Evolutionary conservation across 1,140 invertebrate genomes (phyloP), one percentile per base, ranked within the genome.

Genomic region (Rhagoletis pomonella): DNA sequence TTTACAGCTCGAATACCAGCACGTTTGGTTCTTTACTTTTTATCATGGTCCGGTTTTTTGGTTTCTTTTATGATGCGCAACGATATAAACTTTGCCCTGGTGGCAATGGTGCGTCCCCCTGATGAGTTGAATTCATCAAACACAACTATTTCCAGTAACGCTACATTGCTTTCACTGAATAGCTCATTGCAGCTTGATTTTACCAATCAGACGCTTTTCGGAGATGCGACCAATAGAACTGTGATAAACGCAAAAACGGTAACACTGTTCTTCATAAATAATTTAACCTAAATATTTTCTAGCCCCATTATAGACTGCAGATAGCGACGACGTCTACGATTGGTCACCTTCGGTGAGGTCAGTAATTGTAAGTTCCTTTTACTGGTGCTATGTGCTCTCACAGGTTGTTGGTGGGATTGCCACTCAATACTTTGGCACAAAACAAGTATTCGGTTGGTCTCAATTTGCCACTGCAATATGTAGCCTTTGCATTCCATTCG

Each of bases 361-460:
- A 0, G 93, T 94, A 19, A 96, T 96, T 73, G 90, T 96, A 17
- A 94, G 95, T 44, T 96, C 95, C 2, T 96, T 96, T 90, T 96
- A 96, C 92, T 96, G 96, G 95, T 96, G 95, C 88, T 96, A 96
- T 89, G 95, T 96, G 69, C 90, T 96, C 17, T 96, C 95, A 0
- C 96, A 96, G 93, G 94, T 96, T 3, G 95, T 95, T 10, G 96
- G 96, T 17, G 96, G 96, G 59, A 93, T 96, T 87, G 94, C 97
- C n/a, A 96, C 96, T 2, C 96, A 97, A 93, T 94, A 95, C 89
- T 96, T 97, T 90, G 97, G 97, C n/a, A 96, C 96, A 5, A 97
- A 97, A 91, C 93, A 94, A 2, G 96, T 97, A 62, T 97, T 97
- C 89, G 96, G 96, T 64, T 96, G 95, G 88, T 96, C 96, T 2